phyloP scores from a whole-genome alignment of 2,888 invertebrate genomes.

The Linyphia triangularis region DNA sequence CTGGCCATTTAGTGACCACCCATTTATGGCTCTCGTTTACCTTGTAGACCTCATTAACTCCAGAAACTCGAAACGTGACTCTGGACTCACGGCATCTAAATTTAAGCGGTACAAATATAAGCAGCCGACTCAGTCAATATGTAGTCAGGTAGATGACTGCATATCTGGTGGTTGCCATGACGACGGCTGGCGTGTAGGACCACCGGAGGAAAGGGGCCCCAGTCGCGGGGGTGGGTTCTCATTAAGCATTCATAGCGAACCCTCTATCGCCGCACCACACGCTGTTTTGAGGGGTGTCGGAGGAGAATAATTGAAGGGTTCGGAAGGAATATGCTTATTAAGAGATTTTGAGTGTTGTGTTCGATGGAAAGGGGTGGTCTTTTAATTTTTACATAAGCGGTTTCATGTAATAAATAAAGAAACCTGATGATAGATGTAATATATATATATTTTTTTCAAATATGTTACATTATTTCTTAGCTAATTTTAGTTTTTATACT shows the following conservation, averaged over 20 bases:
- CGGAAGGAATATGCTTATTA: slow-evolving; percentile 14
- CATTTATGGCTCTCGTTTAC: slow-evolving; percentile 30
- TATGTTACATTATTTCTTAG: too few relatives aligned
- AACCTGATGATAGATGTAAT: too few relatives aligned
- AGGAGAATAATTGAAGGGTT: slow-evolving; percentile 56
- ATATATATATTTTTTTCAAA: too few relatives aligned
- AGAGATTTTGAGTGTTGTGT: not conserved
- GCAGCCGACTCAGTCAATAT: slow-evolving; percentile 56
- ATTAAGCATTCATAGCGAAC: slow-evolving; percentile 63
- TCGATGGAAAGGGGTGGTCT: not conserved
- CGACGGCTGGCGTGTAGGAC: slow-evolving; percentile 36
- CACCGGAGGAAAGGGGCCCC: slow-evolving; percentile 46
- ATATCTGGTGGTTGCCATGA: slow-evolving; percentile 45
- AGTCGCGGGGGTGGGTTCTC: slow-evolving; percentile 33
- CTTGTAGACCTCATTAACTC: slow-evolving; percentile 53
- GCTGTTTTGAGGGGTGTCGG: slow-evolving; percentile 6
- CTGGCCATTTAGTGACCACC: not conserved
- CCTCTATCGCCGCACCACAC: slow-evolving; percentile 43
- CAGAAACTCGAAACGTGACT: slow-evolving; percentile 39
- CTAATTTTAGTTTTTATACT: too few relatives aligned
- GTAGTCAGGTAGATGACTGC: slow-evolving; percentile 59
- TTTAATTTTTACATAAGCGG: too few relatives aligned
- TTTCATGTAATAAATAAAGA: too few relatives aligned
- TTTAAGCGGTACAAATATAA: slow-evolving; percentile 39
- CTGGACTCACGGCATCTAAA: slow-evolving; percentile 31